Evolutionary conservation across 2,888 invertebrate genomes (phyloP).

Genomic region (Entomobrya multifasciata): DNA sequence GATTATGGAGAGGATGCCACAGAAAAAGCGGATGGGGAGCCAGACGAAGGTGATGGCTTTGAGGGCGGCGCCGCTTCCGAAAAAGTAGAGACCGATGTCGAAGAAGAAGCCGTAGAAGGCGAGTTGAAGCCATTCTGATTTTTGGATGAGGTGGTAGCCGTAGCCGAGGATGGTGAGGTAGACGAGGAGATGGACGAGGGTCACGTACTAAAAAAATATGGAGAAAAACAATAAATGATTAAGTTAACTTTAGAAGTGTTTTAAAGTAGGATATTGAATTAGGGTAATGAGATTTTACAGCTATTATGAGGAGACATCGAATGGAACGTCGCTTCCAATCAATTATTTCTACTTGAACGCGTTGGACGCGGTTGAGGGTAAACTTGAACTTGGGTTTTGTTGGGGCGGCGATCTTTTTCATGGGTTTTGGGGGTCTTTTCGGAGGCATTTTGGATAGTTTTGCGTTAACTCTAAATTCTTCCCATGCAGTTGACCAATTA

Average conservation of each 20-base stretch:
- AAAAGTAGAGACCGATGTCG: slow-evolving; percentile 16
- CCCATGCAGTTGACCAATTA: too few relatives aligned
- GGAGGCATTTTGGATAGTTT: too few relatives aligned
- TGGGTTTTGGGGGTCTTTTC: too few relatives aligned
- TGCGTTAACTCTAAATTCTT: too few relatives aligned
- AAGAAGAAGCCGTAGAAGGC: slow-evolving; percentile 33
- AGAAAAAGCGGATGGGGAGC: not conserved
- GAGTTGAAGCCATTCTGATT: not conserved
- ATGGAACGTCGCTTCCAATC: slow-evolving; percentile 43
- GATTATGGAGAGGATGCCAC: too few relatives aligned
- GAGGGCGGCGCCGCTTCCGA: slow-evolving; percentile 20
- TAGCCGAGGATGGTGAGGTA: not conserved
- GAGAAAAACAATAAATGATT: not conserved
- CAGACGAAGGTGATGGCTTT: slow-evolving; percentile 24
- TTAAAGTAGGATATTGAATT: too few relatives aligned
- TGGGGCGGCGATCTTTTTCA: not conserved
- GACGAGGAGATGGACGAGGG: slow-evolving; percentile 2
- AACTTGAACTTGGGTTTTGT: not conserved
- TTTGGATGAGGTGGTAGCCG: not conserved
- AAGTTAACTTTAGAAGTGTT: too few relatives aligned
- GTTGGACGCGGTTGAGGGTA: not conserved
- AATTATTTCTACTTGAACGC: slow-evolving; percentile 27
- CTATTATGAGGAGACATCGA: not conserved
- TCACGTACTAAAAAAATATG: slow-evolving; percentile 23
- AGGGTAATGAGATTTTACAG: too few relatives aligned